phyloP scores from a whole-genome alignment of 2,888 invertebrate genomes.

The Rapana venosa region DNA sequence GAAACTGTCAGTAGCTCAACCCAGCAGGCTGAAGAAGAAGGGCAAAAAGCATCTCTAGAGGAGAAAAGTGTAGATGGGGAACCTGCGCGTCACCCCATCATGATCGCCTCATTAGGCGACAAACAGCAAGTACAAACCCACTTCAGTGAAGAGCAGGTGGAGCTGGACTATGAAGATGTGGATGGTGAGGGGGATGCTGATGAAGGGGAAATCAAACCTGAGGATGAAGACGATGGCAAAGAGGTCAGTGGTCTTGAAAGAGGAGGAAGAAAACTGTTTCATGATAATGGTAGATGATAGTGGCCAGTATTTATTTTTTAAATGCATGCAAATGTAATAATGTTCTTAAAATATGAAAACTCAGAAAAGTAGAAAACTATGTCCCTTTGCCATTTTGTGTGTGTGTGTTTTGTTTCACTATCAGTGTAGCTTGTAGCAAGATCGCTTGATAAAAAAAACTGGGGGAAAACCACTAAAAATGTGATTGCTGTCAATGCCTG shows the following conservation, averaged over 20 bases:
- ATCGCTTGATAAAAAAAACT: too few species aligned
- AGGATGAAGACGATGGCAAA: slow-evolving; percentile 57
- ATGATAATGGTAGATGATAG: too few species aligned
- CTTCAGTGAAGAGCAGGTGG: slow-evolving; percentile 75
- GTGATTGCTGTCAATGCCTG: too few species aligned
- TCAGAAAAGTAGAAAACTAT: too few species aligned
- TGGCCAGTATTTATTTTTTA: too few species aligned
- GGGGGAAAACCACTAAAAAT: too few species aligned
- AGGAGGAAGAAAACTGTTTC: too few species aligned
- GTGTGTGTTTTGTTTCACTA: too few species aligned
- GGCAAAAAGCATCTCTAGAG: not conserved
- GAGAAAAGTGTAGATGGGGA: slow-evolving; percentile 35
- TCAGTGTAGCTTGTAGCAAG: too few species aligned
- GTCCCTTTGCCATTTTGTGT: too few species aligned
- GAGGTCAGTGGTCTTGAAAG: slow-evolving; percentile 44
- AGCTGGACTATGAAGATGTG: slow-evolving; percentile 78
- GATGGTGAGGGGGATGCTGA: slow-evolving; percentile 60
- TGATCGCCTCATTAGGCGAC: slow-evolving; percentile 47
- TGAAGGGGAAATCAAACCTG: slow-evolving; percentile 60
- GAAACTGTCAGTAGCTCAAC: slow-evolving; percentile 33
- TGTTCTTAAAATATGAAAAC: too few species aligned
- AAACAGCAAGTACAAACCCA: slow-evolving; percentile 49
- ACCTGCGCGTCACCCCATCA: slow-evolving; percentile 27
- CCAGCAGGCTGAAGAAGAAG: slow-evolving; percentile 6
- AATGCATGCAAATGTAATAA: too few species aligned